phyloP scores from a whole-genome alignment of 2,888 invertebrate species.

The Iphiclides podalirius region DNA sequence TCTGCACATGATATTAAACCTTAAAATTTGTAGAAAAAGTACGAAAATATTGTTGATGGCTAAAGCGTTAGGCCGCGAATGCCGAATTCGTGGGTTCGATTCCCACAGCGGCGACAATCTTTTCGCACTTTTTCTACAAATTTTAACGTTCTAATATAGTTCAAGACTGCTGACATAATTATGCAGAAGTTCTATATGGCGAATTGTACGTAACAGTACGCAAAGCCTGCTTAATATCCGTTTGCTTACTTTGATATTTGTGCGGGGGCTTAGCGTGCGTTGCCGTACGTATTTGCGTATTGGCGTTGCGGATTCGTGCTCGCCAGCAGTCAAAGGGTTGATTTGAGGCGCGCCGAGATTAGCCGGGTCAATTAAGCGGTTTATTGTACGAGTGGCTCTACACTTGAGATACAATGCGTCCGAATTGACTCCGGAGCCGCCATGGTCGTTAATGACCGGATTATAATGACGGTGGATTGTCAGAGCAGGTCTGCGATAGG shows the following conservation, averaged over 20 bases:
- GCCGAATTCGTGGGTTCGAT: no score
- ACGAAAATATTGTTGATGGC: no score
- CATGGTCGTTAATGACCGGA: slow-evolving; percentile 13
- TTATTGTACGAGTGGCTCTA: slow-evolving; percentile 33
- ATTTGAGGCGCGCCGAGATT: slow-evolving; percentile 56
- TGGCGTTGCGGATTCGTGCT: slow-evolving; percentile 40
- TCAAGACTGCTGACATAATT: no score
- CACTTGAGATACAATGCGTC: slow-evolving; percentile 19
- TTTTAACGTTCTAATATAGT: no score
- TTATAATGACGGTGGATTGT: not conserved
- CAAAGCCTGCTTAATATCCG: slow-evolving; percentile 64
- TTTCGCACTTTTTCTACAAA: no score
- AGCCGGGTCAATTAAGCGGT: slow-evolving; percentile 55
- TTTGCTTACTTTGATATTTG: slow-evolving; percentile 71
- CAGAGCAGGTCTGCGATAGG: no score
- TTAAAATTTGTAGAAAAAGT: no score
- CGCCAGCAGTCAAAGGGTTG: slow-evolving; percentile 55
- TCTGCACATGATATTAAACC: no score
- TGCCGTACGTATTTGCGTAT: slow-evolving; percentile 52
- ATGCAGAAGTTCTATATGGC: no score
- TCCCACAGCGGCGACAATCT: no score
- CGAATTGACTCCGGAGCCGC: slow-evolving; percentile 12
- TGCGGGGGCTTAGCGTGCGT: slow-evolving; percentile 56
- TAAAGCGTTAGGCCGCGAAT: no score
- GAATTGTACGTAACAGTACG: no score